Percentiles rank a stretch among this genome's conserved stretches.
These are phyloP conservation scores for Synodontis membranacea DNA, from an alignment of 2,113 vertebrate genomes.

Conservation along the genomic window DNA sequence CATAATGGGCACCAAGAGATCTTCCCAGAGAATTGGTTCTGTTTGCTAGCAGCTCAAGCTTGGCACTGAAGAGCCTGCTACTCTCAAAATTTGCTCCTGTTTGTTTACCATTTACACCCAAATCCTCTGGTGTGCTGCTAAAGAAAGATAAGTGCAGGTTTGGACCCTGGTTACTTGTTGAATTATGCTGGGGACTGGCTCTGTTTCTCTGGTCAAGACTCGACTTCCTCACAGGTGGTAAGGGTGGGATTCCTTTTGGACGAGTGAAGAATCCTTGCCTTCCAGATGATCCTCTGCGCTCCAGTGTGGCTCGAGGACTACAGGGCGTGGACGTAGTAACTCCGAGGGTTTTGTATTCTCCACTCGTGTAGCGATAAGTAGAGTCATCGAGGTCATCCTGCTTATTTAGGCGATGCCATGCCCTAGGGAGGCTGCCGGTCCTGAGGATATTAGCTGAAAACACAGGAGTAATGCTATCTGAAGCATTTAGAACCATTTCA, in stretches of 20 bases:
- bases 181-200: slow-evolving; percentile 85
- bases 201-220: slow-evolving; percentile 95
- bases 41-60: slow-evolving; percentile 88
- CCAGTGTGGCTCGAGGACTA: slow-evolving; percentile 80
- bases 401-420: slow-evolving; percentile 74
- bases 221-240: slow-evolving; percentile 92
- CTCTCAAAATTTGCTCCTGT: slow-evolving; percentile 79
- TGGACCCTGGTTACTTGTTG: slow-evolving; percentile 57
- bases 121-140: slow-evolving; percentile 76
- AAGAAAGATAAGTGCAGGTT: slow-evolving; percentile 64
- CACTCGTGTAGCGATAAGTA: slow-evolving; percentile 50
- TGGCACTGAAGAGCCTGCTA: slow-evolving; percentile 90
- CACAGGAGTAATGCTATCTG: slow-evolving; percentile 68
- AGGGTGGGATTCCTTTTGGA: slow-evolving; percentile 88
- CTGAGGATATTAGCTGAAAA: slow-evolving; percentile 74
- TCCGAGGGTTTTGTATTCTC: slow-evolving; percentile 65
- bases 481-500: slow-evolving; percentile 72
- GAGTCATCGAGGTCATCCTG: slow-evolving; percentile 76
- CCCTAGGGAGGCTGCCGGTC: slow-evolving; percentile 81
- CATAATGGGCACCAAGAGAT: slow-evolving; percentile 81
- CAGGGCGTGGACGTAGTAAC: slow-evolving; percentile 74
- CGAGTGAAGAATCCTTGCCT: slow-evolving; percentile 85
- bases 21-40: slow-evolving; percentile 90
- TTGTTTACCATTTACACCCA: slow-evolving; percentile 67
- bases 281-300: slow-evolving; percentile 79